Base-by-base conservation (phyloP, 2,888 invertebrate genomes). In the Hylaea fasciaria region DNA sequence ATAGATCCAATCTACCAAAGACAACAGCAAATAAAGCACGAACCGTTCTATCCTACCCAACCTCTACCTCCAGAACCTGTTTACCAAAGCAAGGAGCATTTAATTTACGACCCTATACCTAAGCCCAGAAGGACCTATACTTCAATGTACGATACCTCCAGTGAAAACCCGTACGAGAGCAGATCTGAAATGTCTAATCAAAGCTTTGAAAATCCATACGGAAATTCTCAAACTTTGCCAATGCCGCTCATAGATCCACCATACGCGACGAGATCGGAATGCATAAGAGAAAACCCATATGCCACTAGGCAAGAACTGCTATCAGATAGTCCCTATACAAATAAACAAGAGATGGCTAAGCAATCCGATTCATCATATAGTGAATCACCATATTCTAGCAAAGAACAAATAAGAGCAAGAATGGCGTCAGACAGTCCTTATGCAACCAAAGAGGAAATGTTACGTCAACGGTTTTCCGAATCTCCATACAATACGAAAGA, bases 1-100 rank as follows among this genome's bases (percentile, higher is more conserved):
- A 93, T 93, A 85, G 93, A 93, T 73, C 93, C 93, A 45, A 89
- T 93, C 73, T 93, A 93, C 90, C 93, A 93, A 91, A 90, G 92
- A 86, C 89, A 88, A 59, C 89, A 90, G 65, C 91, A 92, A 80
- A 82, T 80, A 57, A 91, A 89, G 76, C 92, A 92, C 59, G 92
- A 93, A 84, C 90, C 91, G 16, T 92, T 92, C 77, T 88, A 89
- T 67, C 92, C 92, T 49, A 85, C 90, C 49, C 92, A 91, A 83
- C 89, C 91, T 45, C 82, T 91, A 91, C 92, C 91, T 88, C 91
- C 89, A 76, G 92, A 92, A 82, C 92, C 92, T 56, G 70, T 87
- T 71, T 92, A 92, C 89, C 92, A 92, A 91, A 91, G 91, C 69
- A 92, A 91, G 84, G 91, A 91, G 48, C 90, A 89, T 72, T 75